These are phyloP conservation scores for Leucozona laternaria DNA, from an alignment of 2,888 invertebrate genomes.

Conservation along the genomic window DNA sequence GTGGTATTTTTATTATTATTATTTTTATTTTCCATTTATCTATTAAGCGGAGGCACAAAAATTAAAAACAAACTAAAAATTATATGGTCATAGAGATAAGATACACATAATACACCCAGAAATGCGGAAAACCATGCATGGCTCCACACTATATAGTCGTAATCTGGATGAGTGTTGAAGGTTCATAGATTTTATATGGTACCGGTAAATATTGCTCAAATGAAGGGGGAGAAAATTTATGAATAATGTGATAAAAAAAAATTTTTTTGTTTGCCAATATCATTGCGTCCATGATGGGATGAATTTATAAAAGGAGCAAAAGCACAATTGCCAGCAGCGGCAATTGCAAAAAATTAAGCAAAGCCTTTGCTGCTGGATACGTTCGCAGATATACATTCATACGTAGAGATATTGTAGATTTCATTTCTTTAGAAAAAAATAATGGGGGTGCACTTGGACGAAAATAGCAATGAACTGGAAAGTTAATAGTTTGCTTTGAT, in stretches of 20 bases:
- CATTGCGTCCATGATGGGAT: neutral
- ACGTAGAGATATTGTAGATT: neutral
- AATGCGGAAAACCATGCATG: neutral
- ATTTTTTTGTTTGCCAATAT: slow-evolving; percentile 19
- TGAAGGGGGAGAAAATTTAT: slow-evolving; percentile 4
- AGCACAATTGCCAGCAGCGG: neutral
- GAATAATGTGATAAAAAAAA: slow-evolving; percentile 30
- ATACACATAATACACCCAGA: slow-evolving; percentile 14
- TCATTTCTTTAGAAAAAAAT: neutral
- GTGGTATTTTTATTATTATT: slow-evolving; percentile 1
- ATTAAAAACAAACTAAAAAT: slow-evolving; percentile 53
- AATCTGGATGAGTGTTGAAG: neutral
- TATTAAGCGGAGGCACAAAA: slow-evolving; percentile 48
- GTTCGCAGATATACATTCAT: neutral
- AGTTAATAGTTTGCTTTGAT: slow-evolving; percentile 13
- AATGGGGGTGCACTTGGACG: slow-evolving; percentile 3
- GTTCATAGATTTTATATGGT: neutral
- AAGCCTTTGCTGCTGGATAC: slow-evolving; percentile 7
- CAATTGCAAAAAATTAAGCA: slow-evolving; percentile 20
- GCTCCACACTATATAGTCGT: neutral
- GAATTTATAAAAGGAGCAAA: slow-evolving; percentile 20
- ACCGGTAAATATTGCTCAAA: neutral
- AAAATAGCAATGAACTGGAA: slow-evolving; percentile 10
- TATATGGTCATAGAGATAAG: slow-evolving; percentile 52
- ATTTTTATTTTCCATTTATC: slow-evolving; percentile 10